Base-by-base conservation (phyloP, 2,113 vertebrate genomes). In the Barbus barbus region DNA sequence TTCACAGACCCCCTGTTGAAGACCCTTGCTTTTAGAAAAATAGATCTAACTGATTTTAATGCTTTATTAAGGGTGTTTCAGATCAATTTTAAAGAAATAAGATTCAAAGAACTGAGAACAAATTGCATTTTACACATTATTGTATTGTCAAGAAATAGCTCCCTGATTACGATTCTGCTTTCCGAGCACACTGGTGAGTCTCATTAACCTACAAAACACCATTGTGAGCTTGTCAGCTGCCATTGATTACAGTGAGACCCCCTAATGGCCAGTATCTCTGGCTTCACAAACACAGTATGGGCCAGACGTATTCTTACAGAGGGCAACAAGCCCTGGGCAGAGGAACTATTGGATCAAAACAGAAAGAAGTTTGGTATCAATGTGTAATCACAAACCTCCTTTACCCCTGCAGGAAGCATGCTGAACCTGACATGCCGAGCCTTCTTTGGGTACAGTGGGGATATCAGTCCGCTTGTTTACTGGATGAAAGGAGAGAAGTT, bases 401-500 rank as follows among this genome's bases (percentile, higher is more conserved):
- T 53, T 78, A 44, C 61, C 78, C 93, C 84, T 88, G 89, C 95
- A 99, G 98, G 97, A 1, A 90, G 94, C 53, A 94, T 95, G 75
- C 93, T 97, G 90, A 99, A 99, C 94, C 93, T 99, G 90, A 99
- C 98, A 38, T 99, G 98, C 92, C 92, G 96, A 92, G 98, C 98
- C 44, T 99, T 99, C 92, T 99, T 99, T 86, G 98, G 98, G 69
- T 99, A 98, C 90, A 98, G 97, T 69, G 97, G 98, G 56, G 98
- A 97, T n/a, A 97, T 96, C 90, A 98, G 96, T 88, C 96, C 98
- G 22, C 94, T 98, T 90, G 96, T 99, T 92, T 99, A 99, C 92
- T 99, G 98, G 98, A 99, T 99, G 97, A 99, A 99, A 94, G 98
- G 98, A 58, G 98, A 99, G 88, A 99, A 97, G 89, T 99, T 99